Base-by-base conservation (phyloP, 2,797 vertebrate species). In the Borostomias antarcticus region DNA sequence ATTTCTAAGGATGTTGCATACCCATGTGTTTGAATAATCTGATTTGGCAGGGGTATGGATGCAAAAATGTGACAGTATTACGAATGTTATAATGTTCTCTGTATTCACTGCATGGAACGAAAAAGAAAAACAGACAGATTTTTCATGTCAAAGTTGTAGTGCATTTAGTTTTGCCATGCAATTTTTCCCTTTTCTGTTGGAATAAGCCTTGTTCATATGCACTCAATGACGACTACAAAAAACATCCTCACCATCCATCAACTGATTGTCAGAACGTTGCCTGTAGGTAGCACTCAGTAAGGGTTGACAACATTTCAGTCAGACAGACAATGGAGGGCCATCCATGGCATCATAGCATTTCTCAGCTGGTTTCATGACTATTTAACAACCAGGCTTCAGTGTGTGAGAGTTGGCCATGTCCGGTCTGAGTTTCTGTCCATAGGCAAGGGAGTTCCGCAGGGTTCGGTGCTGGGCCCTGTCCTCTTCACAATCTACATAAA, bases 321-420 rank as follows among this genome's bases (percentile, higher is more conserved):
- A 78, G 80, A 75, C 65, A 71, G 63, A 60, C 48, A 66, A 74
- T 78, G 72, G 66, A 72, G 64, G 67, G 45, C 68, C 30, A 30
- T 23, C 33, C 23, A 13, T 68, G 75, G 77, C 45, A 11, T 79
- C 73, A 76, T 54, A 66, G 11, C 53, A 3, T 25, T n/a, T n/a
- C n/a, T n/a, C n/a, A n/a, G n/a, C n/a, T n/a, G n/a, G n/a, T n/a
- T n/a, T n/a, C n/a, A n/a, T n/a, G n/a, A n/a, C n/a, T n/a, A n/a
- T n/a, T n/a, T n/a, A n/a, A n/a, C n/a, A n/a, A n/a, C n/a, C n/a
- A n/a, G n/a, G n/a, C n/a, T n/a, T n/a, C n/a, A n/a, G n/a, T n/a
- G n/a, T n/a, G n/a, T n/a, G n/a, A n/a, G n/a, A n/a, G n/a, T n/a
- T n/a, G n/a, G n/a, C n/a, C n/a, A n/a, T n/a, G n/a, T n/a, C n/a